Base-by-base conservation (phyloP, 2,797 vertebrate species). In the Clamator glandarius region DNA sequence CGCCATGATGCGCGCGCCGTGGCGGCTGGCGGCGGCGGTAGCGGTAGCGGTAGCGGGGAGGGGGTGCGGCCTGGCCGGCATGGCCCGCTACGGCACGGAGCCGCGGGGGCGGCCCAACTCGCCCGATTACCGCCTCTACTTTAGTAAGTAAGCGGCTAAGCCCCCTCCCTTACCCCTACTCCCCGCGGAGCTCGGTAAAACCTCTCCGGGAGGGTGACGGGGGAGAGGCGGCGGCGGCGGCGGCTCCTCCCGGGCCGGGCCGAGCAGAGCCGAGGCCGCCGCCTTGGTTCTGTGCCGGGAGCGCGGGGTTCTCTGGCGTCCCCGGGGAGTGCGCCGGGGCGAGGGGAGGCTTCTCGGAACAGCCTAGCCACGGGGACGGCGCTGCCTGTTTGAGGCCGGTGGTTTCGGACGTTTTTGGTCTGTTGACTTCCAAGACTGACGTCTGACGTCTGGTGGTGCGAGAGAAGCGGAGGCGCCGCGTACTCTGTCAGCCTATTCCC, bases 61-160 rank as follows among this genome's bases (percentile, higher is more conserved):
- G 42, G 83, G 44, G 25, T 52, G 91, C 9, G 36, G 83, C 51
- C 87, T 82, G 44, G 63, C 85, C 81, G 81, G 76, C 73, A 98
- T 97, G 97, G 97, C 98, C 93, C 95, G 95, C 75, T 99, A 98
- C 96, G 86, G 97, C 69, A 98, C 98, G 42, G 99, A 99, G 84
- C 98, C 96, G 95, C 97, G 98, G 95, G 99, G 99, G 94, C 97
- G 84, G 21, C 97, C 96, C n/a, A 96, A 98, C 91, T 97, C 98
- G 14, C 68, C 95, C 4, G 98, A 98, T 68, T 99, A 98, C 98
- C 98, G 99, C 97, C 97, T 99, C 92, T 99, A 98, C 96, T 99
- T 99, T 94, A 99, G 99, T 99, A 98, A 99, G 99, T 99, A 94
- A 39, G 89, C 54, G 50, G 55, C 41, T 12, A 39, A 39, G 17